These are phyloP conservation scores for Poecilia wingei DNA, from an alignment of 2,797 vertebrate genomes.

Conservation along the genomic window DNA sequence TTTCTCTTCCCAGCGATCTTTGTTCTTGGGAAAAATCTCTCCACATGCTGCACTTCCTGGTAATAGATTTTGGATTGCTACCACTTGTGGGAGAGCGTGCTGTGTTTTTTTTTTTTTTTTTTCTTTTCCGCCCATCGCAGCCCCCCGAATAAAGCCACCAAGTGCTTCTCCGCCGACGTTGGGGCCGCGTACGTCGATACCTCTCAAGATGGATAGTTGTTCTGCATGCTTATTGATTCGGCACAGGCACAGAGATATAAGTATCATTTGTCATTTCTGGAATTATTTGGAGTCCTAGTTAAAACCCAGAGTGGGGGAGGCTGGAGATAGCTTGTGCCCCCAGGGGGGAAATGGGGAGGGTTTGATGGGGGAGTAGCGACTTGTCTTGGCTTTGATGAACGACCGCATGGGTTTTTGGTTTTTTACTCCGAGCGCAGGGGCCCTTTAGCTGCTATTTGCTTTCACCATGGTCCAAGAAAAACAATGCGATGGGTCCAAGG, in stretches of 20 bases:
- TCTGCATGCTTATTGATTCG: slow-evolving; percentile 94
- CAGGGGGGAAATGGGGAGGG: slow-evolving; percentile 83
- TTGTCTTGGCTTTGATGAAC: slow-evolving; percentile 97
- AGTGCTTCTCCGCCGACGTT: slow-evolving; percentile 74
- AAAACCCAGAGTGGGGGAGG: slow-evolving; percentile 85
- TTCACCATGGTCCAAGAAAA: slow-evolving; percentile 98
- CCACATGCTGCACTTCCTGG: slow-evolving; percentile 31
- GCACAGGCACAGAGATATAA: slow-evolving; percentile 88
- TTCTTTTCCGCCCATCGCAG: slow-evolving; percentile 40
- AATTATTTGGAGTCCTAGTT: slow-evolving; percentile 97
- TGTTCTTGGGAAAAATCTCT: slow-evolving; percentile 3
- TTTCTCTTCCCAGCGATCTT: slow-evolving; percentile 8
- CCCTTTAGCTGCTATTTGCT: slow-evolving; percentile 96
- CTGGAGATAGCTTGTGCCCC: slow-evolving; percentile 90
- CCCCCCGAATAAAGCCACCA: slow-evolving; percentile 79
- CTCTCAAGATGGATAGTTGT: slow-evolving; percentile 91
- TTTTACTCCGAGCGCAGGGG: slow-evolving; percentile 89
- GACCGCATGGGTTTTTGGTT: slow-evolving; percentile 89
- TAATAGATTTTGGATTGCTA: slow-evolving; percentile 53
- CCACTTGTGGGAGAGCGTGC: slow-evolving; percentile 43
- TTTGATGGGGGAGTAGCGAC: slow-evolving; percentile 77
- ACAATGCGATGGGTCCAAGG: slow-evolving; percentile 91
- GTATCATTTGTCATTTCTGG: slow-evolving; percentile 99
- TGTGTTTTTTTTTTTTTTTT: slow-evolving; percentile 2
- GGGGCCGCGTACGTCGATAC: slow-evolving; percentile 87